Percentiles rank a stretch among this genome's conserved stretches.
These are phyloP conservation scores for Leptinotarsa tumamoca DNA, from an alignment of 2,888 invertebrate species.

Conservation along the genomic window DNA sequence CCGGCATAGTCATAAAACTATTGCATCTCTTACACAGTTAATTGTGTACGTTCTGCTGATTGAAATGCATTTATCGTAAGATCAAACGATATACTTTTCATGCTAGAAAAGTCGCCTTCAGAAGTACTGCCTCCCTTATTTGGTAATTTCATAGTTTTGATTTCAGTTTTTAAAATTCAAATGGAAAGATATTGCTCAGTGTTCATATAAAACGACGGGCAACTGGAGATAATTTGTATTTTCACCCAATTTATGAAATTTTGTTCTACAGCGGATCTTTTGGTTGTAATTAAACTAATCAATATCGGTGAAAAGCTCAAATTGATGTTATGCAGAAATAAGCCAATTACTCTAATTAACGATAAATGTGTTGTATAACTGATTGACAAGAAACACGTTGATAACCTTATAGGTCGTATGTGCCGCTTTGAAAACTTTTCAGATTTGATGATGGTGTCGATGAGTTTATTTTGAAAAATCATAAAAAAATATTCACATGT, in stretches of 20 bases:
- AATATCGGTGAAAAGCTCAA: not conserved
- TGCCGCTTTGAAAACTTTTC: not conserved
- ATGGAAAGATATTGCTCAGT: too few relatives aligned
- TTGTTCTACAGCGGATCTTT: not conserved
- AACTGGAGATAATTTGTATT: not conserved
- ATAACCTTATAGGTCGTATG: not conserved
- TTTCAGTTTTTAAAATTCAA: too few relatives aligned
- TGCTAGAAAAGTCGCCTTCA: too few relatives aligned
- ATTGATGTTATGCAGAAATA: not conserved
- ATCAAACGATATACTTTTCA: too few relatives aligned
- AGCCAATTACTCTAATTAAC: not conserved
- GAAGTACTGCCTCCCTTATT: too few relatives aligned
- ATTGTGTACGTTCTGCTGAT: too few relatives aligned
- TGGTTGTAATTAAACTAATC: not conserved
- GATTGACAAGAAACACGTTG: not conserved
- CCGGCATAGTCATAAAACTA: too few relatives aligned
- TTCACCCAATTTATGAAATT: not conserved
- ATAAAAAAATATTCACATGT: too few relatives aligned
- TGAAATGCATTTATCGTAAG: too few relatives aligned
- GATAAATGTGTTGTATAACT: not conserved
- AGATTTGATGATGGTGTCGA: not conserved
- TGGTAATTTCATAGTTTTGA: not conserved
- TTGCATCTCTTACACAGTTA: too few relatives aligned
- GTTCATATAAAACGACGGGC: too few relatives aligned
- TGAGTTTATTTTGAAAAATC: too few relatives aligned